Conservation (phyloP, 2,113 vertebrate species). For the Leptodactylus fuscus region DNA sequence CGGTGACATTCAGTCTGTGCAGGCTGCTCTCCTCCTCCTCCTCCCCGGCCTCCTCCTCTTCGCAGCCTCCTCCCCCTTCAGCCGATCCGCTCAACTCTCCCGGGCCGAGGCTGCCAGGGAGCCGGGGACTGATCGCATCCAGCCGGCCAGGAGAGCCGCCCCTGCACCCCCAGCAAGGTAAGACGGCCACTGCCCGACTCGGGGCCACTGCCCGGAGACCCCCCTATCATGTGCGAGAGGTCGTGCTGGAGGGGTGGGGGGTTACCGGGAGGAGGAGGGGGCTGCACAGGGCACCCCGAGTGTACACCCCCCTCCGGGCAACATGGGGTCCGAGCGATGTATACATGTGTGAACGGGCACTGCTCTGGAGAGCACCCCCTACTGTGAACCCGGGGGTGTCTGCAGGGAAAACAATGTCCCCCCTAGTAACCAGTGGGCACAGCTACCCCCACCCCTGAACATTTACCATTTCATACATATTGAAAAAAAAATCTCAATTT, state of each 20-base stretch:
- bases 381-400: not conserved
- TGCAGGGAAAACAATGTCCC: conserved; percentile 63
- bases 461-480: not conserved
- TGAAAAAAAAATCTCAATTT: not conserved
- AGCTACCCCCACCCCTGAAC: not conserved
- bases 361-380: too few species aligned
- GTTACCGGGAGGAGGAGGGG: too few species aligned
- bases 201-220: not conserved
- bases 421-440: too few species aligned
- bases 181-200: not conserved
- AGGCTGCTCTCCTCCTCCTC: conserved; percentile 57
- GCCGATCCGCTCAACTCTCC: conserved; percentile 62
- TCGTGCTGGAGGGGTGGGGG: too few species aligned
- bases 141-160: conserved; percentile 19
- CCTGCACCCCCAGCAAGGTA: conserved; percentile 39
- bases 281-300: too few species aligned
- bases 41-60: conserved; percentile 3
- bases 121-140: conserved; percentile 47
- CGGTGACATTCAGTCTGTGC: not conserved
- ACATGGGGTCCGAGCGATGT: too few species aligned
- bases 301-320: too few species aligned
- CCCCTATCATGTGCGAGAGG: not conserved
- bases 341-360: too few species aligned
- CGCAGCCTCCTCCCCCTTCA: conserved; percentile 60
- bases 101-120: conserved; percentile 53